Evolutionary conservation across 2,888 invertebrate genomes (phyloP).

Genomic region (Drosophila recens): DNA sequence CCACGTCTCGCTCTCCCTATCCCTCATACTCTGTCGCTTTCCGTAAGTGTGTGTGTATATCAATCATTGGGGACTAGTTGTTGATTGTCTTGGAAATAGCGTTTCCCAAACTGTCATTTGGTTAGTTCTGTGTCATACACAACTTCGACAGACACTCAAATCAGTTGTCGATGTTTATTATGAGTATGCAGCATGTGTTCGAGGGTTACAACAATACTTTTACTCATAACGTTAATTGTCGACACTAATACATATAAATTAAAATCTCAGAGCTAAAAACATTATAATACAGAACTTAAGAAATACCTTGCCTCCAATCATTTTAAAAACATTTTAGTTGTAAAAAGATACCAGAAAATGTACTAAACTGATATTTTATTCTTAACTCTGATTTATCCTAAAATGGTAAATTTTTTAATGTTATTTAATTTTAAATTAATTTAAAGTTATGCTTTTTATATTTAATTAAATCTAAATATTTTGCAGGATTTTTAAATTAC

Average conservation of each 20-base stretch:
- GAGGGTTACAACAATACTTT: slow-evolving; percentile 30
- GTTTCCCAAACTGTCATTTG: slow-evolving; percentile 22
- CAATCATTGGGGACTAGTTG: slow-evolving; percentile 53
- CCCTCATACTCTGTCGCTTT: background rate
- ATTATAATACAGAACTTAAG: too few species aligned
- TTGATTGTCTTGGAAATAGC: slow-evolving; percentile 38
- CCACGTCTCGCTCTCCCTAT: background rate
- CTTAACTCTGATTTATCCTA: too few species aligned
- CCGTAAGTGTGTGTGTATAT: slow-evolving; percentile 18
- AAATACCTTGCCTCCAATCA: too few species aligned
- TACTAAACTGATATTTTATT: too few species aligned
- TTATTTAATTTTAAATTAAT: too few species aligned
- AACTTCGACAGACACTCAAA: slow-evolving; percentile 54
- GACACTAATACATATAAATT: background rate
- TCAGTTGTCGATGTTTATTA: slow-evolving; percentile 43
- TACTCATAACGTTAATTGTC: background rate
- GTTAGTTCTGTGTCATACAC: slow-evolving; percentile 42
- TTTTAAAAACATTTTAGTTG: background rate
- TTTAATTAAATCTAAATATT: too few species aligned
- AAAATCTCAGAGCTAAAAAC: too few species aligned
- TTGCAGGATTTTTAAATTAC: too few species aligned
- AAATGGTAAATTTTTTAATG: too few species aligned
- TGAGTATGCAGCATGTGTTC: slow-evolving; percentile 20
- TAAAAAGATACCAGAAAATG: background rate
- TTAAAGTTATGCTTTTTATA: too few species aligned